Evolutionary conservation across 2,888 invertebrate species (phyloP).

Genomic region (Tetanocera ferruginea): DNA sequence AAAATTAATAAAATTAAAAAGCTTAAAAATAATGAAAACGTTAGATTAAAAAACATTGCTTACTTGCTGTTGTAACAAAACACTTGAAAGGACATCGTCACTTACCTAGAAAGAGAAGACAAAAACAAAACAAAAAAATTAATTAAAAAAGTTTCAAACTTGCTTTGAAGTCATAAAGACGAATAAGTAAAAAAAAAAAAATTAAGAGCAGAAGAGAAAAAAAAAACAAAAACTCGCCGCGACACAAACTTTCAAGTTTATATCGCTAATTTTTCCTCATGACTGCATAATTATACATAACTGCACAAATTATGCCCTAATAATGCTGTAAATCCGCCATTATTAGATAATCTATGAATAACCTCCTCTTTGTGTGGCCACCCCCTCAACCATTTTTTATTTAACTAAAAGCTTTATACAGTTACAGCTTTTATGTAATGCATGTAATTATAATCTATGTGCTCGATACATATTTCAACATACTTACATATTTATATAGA

Average conservation of each 20-base stretch:
- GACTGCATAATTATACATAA: neutral
- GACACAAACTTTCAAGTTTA: neutral
- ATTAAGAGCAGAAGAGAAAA: neutral
- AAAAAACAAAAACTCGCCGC: neutral
- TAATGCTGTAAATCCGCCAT: too few species aligned
- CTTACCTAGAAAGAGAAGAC: conserved; percentile 60
- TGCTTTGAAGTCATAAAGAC: neutral
- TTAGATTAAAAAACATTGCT: conserved; percentile 44
- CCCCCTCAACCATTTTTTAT: too few species aligned
- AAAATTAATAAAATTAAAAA: neutral
- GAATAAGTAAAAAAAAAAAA: neutral
- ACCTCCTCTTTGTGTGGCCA: too few species aligned
- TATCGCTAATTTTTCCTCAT: conserved; percentile 4
- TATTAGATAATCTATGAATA: too few species aligned
- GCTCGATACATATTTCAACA: too few species aligned
- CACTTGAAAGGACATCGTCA: conserved; percentile 65
- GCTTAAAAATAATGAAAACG: neutral
- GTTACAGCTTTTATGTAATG: too few species aligned
- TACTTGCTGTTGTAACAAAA: conserved; percentile 66
- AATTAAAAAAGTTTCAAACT: conserved; percentile 21
- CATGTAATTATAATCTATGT: too few species aligned
- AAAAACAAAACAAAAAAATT: conserved; percentile 21
- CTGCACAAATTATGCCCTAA: neutral
- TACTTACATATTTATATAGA: too few species aligned
- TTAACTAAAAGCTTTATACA: too few species aligned